These are phyloP conservation scores for Drosophila ogumai DNA, from an alignment of 1,140 invertebrate genomes.

Conservation along the genomic window DNA sequence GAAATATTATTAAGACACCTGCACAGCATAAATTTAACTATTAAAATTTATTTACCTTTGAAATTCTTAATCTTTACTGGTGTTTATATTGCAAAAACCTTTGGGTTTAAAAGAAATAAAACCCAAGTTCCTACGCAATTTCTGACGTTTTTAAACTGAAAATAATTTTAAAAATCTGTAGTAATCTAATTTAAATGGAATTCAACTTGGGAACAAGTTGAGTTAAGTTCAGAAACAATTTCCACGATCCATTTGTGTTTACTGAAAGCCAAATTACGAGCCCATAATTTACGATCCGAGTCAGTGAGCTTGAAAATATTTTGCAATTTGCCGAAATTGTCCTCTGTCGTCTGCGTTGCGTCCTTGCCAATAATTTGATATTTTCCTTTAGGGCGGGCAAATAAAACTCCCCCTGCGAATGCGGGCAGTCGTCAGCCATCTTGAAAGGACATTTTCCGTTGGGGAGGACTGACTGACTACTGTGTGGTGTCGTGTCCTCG, in stretches of 20 bases:
- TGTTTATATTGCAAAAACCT: background rate
- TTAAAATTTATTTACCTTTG: background rate
- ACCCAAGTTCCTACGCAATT: too few species aligned
- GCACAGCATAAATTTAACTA: background rate
- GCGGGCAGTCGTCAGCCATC: conserved; percentile 54
- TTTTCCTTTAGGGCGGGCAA: conserved; percentile 38
- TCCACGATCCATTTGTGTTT: conserved; percentile 37
- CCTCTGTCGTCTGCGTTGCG: conserved; percentile 39
- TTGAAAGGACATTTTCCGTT: conserved; percentile 54
- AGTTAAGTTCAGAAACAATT: conserved; percentile 18
- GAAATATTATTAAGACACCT: background rate
- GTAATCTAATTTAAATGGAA: background rate
- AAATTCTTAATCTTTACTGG: background rate
- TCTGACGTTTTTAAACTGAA: background rate
- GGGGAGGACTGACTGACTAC: conserved; percentile 11
- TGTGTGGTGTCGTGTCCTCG: conserved; percentile 43
- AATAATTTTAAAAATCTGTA: background rate
- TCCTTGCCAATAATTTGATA: conserved; percentile 64
- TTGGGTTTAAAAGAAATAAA: background rate
- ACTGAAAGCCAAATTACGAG: conserved; percentile 49
- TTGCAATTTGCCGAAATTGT: conserved; percentile 70
- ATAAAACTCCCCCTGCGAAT: conserved; percentile 38
- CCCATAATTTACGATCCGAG: conserved; percentile 64
- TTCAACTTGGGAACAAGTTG: background rate
- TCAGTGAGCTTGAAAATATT: conserved; percentile 78